Conservation (phyloP, 2,797 vertebrate species). For the Phyllotis vaccarum region DNA sequence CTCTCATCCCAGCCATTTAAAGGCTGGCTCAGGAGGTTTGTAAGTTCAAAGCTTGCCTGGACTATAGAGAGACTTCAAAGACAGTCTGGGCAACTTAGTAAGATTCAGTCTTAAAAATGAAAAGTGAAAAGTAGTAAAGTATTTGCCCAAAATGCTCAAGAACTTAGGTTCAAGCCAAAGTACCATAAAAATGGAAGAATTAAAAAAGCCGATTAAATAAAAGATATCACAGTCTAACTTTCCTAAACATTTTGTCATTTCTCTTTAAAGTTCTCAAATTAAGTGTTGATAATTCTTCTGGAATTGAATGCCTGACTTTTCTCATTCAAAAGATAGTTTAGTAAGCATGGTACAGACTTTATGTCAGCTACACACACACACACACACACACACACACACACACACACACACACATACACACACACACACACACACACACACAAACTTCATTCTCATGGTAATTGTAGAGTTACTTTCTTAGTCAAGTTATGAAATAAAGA, state of each 20-base stretch:
- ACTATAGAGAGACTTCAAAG: too few relatives aligned
- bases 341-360: background rate
- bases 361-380: rapidly evolving
- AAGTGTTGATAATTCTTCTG: background rate
- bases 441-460: background rate
- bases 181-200: background rate
- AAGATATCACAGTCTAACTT: background rate
- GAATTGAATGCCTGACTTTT: background rate
- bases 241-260: background rate
- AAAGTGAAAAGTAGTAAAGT: background rate
- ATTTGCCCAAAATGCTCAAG: background rate
- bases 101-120: background rate
- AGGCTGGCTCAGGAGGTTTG: background rate
- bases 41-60: background rate
- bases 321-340: background rate
- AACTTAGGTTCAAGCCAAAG: background rate
- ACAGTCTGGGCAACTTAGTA: background rate
- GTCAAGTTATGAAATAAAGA: background rate
- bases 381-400: background rate
- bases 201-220: background rate
- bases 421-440: too few relatives aligned
- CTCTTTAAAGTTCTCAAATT: background rate
- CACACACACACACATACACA: background rate
- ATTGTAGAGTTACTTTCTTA: background rate
- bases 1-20: background rate